Percentiles rank a stretch among this genome's conserved stretches.
Evolutionary conservation across 2,888 invertebrate species (phyloP).

Genomic region (Phyllotreta cruciferae): DNA sequence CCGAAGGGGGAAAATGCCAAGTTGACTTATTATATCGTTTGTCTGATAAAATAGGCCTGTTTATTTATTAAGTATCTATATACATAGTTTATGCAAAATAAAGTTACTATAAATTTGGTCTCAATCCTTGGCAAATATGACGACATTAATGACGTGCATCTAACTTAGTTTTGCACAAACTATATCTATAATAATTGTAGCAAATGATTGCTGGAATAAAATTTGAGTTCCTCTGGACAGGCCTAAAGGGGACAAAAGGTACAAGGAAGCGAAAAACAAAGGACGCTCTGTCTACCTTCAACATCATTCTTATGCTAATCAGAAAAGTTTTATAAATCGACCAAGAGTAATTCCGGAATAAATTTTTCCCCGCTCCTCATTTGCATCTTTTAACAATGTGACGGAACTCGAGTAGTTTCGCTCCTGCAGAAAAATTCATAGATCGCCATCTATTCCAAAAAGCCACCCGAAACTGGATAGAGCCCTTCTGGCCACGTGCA

Average conservation of each 20-base stretch:
- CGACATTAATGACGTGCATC: no score
- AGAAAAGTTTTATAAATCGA: slow-evolving; percentile 20
- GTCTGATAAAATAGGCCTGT: slow-evolving; percentile 5
- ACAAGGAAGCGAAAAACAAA: slow-evolving; percentile 24
- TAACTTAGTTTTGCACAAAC: no score
- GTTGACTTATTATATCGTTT: slow-evolving; percentile 22
- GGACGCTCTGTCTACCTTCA: slow-evolving; percentile 25
- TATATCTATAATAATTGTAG: no score
- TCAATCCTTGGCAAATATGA: no score
- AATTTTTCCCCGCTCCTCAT: not conserved
- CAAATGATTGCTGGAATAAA: no score
- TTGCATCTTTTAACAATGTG: slow-evolving; percentile 1
- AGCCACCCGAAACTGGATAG: no score
- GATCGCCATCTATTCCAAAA: not conserved
- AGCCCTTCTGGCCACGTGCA: slow-evolving; percentile 15
- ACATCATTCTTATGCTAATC: slow-evolving; percentile 27
- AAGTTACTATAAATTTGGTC: no score
- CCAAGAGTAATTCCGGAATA: slow-evolving; percentile 9
- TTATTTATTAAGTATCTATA: not conserved
- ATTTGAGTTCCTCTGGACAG: not conserved
- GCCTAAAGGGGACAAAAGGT: slow-evolving; percentile 18
- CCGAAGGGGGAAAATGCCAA: slow-evolving; percentile 23
- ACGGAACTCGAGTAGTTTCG: not conserved
- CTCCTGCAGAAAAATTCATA: not conserved
- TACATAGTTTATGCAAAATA: no score